Percentiles rank a stretch among this genome's conserved stretches.
Evolutionary conservation across 1,140 invertebrate species (phyloP).

Genomic region (Coenobita brevimanus): DNA sequence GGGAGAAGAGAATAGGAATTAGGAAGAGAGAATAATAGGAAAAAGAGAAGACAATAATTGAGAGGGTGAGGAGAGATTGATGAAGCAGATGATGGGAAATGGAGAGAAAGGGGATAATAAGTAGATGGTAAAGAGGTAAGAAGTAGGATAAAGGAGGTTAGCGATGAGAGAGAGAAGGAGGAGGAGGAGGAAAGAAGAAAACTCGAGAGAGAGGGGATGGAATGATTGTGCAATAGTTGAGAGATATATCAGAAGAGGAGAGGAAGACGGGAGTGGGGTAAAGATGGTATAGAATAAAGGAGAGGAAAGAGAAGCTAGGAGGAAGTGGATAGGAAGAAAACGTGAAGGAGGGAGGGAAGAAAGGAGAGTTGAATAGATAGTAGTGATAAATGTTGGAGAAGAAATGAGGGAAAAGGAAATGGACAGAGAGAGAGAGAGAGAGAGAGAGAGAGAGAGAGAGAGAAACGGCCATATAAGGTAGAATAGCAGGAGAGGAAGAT

Average conservation of each 20-base stretch:
- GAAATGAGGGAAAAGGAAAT: not conserved
- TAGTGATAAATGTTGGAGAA: not conserved
- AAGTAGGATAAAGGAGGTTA: too few relatives aligned
- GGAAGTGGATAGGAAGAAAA: not conserved
- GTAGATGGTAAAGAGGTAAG: not conserved
- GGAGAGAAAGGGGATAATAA: not conserved
- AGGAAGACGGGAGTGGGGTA: not conserved
- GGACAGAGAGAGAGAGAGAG: slow-evolving; percentile 12
- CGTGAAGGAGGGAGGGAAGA: not conserved
- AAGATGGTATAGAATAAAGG: not conserved
- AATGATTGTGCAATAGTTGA: not conserved
- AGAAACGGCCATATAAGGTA: not conserved
- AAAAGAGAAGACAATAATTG: not conserved
- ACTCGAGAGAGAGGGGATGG: not conserved
- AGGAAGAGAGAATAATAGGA: not conserved
- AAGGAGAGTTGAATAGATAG: not conserved
- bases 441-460: slow-evolving; percentile 18
- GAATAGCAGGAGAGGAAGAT: not conserved
- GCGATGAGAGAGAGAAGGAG: not conserved
- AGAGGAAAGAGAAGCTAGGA: not conserved
- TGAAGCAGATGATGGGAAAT: not conserved
- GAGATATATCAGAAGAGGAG: too few relatives aligned
- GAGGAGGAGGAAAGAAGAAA: not conserved
- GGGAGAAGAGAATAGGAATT: not conserved
- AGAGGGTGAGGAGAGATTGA: not conserved